Evolutionary conservation across 1,140 invertebrate species (phyloP).

Genomic region (Cyclina sinensis): DNA sequence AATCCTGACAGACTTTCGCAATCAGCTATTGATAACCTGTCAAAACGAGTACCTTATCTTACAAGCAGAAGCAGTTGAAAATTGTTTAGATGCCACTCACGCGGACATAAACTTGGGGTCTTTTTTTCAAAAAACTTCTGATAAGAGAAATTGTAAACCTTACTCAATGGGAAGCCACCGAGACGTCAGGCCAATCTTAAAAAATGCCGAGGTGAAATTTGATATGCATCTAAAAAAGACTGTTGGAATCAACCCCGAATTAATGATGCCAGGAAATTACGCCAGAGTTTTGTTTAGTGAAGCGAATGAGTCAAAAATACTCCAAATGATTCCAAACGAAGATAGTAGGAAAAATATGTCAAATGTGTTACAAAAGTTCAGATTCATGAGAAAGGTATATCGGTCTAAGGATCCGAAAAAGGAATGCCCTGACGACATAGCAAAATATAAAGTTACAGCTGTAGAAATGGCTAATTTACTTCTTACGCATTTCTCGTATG

Average conservation of each 20-base stretch:
- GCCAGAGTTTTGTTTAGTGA: slow-evolving; percentile 18
- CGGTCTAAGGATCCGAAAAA: background rate
- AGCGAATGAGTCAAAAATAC: background rate
- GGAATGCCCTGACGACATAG: background rate
- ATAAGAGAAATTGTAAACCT: background rate
- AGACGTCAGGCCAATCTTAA: slow-evolving; percentile 9
- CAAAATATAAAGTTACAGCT: background rate
- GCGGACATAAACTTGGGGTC: slow-evolving; percentile 5
- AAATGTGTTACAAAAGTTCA: background rate
- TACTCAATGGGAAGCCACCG: background rate
- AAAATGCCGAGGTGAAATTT: background rate
- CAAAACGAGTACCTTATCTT: background rate
- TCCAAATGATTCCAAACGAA: background rate
- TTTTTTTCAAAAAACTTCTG: background rate
- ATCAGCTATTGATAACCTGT: background rate
- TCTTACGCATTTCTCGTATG: background rate
- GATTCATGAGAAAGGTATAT: background rate
- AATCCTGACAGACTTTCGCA: slow-evolving; percentile 4
- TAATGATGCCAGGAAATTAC: background rate
- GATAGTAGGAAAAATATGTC: background rate
- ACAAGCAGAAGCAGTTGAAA: slow-evolving; percentile 11
- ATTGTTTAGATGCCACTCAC: background rate
- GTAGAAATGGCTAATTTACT: background rate
- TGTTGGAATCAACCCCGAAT: background rate
- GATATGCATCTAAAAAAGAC: slow-evolving; percentile 24